phyloP scores from a whole-genome alignment of 1,140 invertebrate genomes.

The Stegodyphus mimosarum region DNA sequence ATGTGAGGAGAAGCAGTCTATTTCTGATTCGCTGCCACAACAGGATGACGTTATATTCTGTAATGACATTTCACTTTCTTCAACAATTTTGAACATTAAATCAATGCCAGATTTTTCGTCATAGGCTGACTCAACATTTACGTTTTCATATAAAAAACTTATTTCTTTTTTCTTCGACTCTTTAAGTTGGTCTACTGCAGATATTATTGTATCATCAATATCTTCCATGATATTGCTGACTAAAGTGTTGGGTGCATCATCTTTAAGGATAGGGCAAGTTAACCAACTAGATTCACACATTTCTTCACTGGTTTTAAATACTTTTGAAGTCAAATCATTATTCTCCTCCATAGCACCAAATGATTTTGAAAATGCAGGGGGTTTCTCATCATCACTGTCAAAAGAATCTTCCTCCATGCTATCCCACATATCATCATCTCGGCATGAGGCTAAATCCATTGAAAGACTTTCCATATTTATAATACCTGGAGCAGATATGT shows the following conservation, averaged over 20 bases:
- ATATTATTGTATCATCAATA: background rate
- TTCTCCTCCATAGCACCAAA: background rate
- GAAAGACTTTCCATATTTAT: slow-evolving; percentile 66
- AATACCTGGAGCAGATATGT: slow-evolving; percentile 62
- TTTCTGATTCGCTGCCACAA: slow-evolving; percentile 27
- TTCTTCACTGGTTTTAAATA: slow-evolving; percentile 23
- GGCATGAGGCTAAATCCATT: slow-evolving; percentile 66
- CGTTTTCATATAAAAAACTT: slow-evolving; percentile 12
- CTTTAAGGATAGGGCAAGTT: slow-evolving; percentile 22
- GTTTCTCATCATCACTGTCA: slow-evolving; percentile 64
- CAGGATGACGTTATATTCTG: background rate
- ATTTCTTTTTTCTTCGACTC: slow-evolving; percentile 25
- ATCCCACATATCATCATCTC: slow-evolving; percentile 66
- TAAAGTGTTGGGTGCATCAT: background rate
- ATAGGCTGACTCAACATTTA: background rate
- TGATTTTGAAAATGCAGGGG: background rate
- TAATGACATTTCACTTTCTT: background rate
- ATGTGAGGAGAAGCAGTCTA: slow-evolving; percentile 2
- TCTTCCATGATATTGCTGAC: background rate
- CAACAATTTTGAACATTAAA: background rate
- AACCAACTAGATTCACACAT: slow-evolving; percentile 38
- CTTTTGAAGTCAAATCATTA: background rate
- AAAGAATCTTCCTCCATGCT: slow-evolving; percentile 65
- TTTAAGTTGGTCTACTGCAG: slow-evolving; percentile 20
- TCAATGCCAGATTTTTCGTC: background rate